Base-by-base conservation (phyloP, 2,888 invertebrate genomes). In the Plebejus argus region DNA sequence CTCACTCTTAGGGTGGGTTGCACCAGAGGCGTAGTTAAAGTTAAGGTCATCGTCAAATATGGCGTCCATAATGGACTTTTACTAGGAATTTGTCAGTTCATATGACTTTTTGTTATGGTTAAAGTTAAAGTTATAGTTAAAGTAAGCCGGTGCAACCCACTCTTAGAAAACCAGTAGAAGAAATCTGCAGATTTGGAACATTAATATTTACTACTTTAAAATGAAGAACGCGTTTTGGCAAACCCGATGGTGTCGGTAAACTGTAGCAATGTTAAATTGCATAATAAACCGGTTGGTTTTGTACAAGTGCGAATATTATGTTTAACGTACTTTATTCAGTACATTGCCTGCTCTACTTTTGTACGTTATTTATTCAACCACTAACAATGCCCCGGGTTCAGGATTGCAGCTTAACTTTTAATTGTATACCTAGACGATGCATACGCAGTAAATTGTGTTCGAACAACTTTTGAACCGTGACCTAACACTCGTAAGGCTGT, bases 381-480 rank as follows among this genome's bases (percentile, higher is more conserved):
- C 28, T 15, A 33, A 66, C 66, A 66, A 66, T 66, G 28, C 66
- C 66, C 7, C 23, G 4, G 66, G 66, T 28, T 15, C 28, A 18
- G 33, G 23, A 66, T 33, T 66, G 28, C 66, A 66, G 66, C 66
- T 28, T 28, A 66, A 66, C 66, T 66, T 66, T 66, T 66, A 66
- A 66, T 66, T 66, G 66, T 66, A 33, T 33, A 66, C 66, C 66
- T 66, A 66, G 28, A 66, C 66, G 28, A 28, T 66, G 15, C 66
- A 66, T 28, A 28, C 53, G 23, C 58, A 66, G 66, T 66, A 66
- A 66, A 66, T 28, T 66, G 28, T 66, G 28, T 66, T 66, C 66
- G 66, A 66, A 66, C 28, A 66, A 33, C 28, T 28, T 66, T 66
- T 66, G 28, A 66, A 66, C 66, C 66, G 66, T 66, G 66, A 66